Base-by-base conservation (phyloP, 2,113 vertebrate genomes). In the Varanus salvator region DNA sequence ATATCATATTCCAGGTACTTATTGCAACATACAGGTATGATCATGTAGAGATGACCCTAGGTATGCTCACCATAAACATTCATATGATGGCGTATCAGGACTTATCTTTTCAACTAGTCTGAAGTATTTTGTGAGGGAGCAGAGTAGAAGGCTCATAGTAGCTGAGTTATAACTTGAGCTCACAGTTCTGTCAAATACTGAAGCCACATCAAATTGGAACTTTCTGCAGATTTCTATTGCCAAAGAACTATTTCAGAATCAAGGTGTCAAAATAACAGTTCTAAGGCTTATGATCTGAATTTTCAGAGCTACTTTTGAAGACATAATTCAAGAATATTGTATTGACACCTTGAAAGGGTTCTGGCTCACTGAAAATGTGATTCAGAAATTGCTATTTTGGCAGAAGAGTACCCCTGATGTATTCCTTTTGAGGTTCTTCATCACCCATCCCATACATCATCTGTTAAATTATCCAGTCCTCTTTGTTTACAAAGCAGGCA, bases 281-380 rank as follows among this genome's bases (percentile, higher is more conserved):
- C 4, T 11, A 90, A 76, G 1, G 9, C 81, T 89, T 89, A 25
- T 11, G 50, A 77, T 31, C 29, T 48, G 44, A 52, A 50, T 25
- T 54, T 54, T 52, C 57, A 86, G 91, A 86, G 87, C 78, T 25
- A 68, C 44, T 7, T 64, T 85, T 85, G 72, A 84, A 92, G 88
- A 86, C 0, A 89, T 84, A 34, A 90, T 64, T 21, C 60, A 8
- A 2, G 5, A 91, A 86, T 4, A 44, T 64, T 84, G 25, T 17
- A 89, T 2, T 80, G 76, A 75, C 71, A 87, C 29, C 21, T 85
- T 76, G n/a, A 75, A 88, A 88, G 90, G 9, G 21, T 71, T 64
- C 44, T 72, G 8, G 19, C 4, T 77, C 25, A 50, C 57, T 82
- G 52, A 68, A 81, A 69, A 72, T 81, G 9, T 25, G 44, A n/a